Percentiles rank a stretch among this genome's conserved stretches.
Conservation (phyloP, 2,113 vertebrate species). For the Pseudois nayaur region DNA sequence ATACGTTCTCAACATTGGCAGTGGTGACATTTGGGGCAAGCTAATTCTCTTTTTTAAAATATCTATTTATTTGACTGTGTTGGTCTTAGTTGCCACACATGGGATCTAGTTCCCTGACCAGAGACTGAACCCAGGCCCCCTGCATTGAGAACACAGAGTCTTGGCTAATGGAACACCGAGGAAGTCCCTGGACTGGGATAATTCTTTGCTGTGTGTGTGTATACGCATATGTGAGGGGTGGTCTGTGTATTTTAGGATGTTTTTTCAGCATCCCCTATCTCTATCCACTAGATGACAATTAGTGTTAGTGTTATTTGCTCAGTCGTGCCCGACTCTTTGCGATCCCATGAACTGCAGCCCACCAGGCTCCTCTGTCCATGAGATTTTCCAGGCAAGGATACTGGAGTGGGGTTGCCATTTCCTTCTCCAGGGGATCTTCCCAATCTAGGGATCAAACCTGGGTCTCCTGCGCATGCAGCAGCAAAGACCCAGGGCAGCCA, state of each 20-base stretch:
- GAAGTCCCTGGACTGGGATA: neutral
- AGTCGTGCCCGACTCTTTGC: neutral
- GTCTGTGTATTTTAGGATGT: neutral
- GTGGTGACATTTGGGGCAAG: neutral
- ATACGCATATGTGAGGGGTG: neutral
- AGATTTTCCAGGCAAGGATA: too few species aligned
- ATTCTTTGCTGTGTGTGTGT: neutral
- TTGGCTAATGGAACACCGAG: neutral
- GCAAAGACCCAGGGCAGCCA: neutral
- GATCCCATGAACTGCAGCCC: neutral
- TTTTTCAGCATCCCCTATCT: neutral
- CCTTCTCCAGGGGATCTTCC: too few species aligned
- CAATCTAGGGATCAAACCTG: too few species aligned
- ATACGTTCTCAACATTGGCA: neutral
- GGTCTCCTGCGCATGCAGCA: accelerated
- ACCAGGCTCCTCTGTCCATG: neutral
- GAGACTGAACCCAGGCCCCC: neutral
- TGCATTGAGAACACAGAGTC: neutral
- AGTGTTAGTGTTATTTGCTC: neutral
- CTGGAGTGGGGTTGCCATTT: neutral
- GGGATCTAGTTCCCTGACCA: neutral
- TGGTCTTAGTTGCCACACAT: neutral
- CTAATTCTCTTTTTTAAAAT: neutral
- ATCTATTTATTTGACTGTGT: neutral
- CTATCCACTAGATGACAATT: neutral